phyloP scores from a whole-genome alignment of 2,888 invertebrate species.

The Acanthosepion pharaonis region DNA sequence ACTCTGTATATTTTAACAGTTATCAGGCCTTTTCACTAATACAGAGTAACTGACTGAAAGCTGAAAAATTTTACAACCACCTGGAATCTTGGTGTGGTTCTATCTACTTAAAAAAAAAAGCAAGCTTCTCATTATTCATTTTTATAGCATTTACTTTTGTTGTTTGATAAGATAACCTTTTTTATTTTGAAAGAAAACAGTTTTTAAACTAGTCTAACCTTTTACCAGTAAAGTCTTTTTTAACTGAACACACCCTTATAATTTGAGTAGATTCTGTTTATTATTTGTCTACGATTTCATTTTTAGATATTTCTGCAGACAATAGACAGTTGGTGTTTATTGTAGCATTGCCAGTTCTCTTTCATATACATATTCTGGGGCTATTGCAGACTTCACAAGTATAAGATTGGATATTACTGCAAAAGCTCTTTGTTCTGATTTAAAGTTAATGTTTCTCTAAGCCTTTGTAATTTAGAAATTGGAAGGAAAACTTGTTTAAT shows the following conservation, averaged over 20 bases:
- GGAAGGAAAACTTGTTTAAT: too few relatives aligned
- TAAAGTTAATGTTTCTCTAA: too few relatives aligned
- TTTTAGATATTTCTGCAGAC: neutral
- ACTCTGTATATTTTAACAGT: too few relatives aligned
- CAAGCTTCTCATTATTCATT: neutral
- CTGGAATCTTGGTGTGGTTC: neutral
- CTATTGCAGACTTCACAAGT: too few relatives aligned
- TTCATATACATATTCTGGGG: too few relatives aligned
- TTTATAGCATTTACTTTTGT: neutral
- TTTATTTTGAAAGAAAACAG: neutral
- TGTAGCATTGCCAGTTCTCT: neutral
- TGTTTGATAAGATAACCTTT: neutral
- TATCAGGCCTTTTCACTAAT: too few relatives aligned
- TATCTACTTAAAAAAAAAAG: neutral
- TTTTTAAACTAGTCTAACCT: neutral
- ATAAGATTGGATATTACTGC: too few relatives aligned
- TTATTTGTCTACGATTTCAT: conserved; percentile 6
- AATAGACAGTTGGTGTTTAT: neutral
- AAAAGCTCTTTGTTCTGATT: too few relatives aligned
- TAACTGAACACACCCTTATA: neutral
- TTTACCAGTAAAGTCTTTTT: neutral
- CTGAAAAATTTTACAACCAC: neutral
- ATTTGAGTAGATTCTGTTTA: neutral
- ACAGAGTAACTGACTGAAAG: neutral
- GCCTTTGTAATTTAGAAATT: too few relatives aligned